Evolutionary conservation across 2,113 vertebrate species (phyloP).

Genomic region (Poeciliopsis retropinna): DNA sequence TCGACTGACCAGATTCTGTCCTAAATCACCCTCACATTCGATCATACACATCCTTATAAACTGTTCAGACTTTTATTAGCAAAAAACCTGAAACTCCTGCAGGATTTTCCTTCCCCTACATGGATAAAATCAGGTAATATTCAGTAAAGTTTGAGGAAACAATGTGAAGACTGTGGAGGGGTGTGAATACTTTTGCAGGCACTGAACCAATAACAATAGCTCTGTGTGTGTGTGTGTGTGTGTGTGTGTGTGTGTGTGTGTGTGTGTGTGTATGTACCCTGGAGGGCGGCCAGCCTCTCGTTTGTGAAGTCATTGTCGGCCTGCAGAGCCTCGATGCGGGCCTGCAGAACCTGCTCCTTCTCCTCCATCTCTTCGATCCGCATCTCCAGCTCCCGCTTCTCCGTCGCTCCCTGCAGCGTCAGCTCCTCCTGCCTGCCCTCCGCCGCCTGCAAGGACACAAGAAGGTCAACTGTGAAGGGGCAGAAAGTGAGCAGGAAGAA

Average conservation of each 20-base stretch:
- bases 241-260: too few species aligned
- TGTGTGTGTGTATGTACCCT: slow-evolving; percentile 80
- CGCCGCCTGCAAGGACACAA: slow-evolving; percentile 79
- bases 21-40: too few species aligned
- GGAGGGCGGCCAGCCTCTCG: slow-evolving; percentile 93
- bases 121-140: too few species aligned
- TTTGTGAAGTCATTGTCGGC: slow-evolving; percentile 99
- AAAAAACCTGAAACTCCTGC: too few species aligned
- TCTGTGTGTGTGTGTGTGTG: too few species aligned
- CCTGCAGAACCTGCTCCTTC: slow-evolving; percentile 97
- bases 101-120: too few species aligned
- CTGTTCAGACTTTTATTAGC: too few species aligned
- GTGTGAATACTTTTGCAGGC: background rate
- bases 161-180: too few species aligned
- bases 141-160: too few species aligned
- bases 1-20: too few species aligned
- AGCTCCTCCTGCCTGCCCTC: slow-evolving; percentile 95
- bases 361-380: slow-evolving; percentile 98
- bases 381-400: slow-evolving; percentile 93
- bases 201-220: background rate
- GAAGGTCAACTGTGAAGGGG: too few species aligned
- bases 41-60: too few species aligned
- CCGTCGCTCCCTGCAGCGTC: slow-evolving; percentile 89
- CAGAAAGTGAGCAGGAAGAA: background rate
- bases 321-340: slow-evolving; percentile 96